phyloP scores from a whole-genome alignment of 2,888 invertebrate genomes.

The Drepana falcataria region DNA sequence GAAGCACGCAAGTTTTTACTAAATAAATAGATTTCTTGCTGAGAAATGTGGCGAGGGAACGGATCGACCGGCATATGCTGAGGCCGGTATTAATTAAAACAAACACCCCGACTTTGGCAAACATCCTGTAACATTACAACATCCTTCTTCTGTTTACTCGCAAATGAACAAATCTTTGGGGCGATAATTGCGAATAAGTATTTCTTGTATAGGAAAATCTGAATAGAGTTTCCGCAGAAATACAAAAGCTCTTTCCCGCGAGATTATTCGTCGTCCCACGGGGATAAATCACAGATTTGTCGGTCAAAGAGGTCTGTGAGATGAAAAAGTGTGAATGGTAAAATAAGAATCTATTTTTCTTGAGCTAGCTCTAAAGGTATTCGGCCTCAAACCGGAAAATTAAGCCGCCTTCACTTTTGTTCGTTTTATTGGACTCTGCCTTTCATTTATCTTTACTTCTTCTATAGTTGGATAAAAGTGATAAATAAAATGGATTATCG shows the following conservation, averaged over 20 bases:
- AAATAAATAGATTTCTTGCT: no score
- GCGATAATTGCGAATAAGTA: neutral
- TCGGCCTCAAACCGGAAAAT: conserved; percentile 61
- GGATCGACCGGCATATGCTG: neutral
- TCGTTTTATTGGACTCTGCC: conserved; percentile 41
- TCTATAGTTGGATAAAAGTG: conserved; percentile 28
- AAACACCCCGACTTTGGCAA: neutral
- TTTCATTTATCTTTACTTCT: conserved; percentile 31
- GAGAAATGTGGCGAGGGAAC: no score
- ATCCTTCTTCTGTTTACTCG: neutral
- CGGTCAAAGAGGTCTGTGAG: conserved; percentile 40
- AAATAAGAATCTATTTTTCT: conserved; percentile 28
- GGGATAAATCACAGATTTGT: conserved; percentile 34
- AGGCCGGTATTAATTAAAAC: neutral
- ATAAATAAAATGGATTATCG: conserved; percentile 11
- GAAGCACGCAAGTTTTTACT: neutral
- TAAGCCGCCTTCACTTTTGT: conserved; percentile 58
- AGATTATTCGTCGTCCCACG: conserved; percentile 36
- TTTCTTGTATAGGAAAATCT: neutral
- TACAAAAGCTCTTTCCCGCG: conserved; percentile 25
- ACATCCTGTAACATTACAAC: neutral
- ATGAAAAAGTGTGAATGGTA: conserved; percentile 39
- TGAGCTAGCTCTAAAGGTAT: conserved; percentile 25
- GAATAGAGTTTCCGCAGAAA: conserved; percentile 17
- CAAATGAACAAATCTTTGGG: neutral